Conservation (phyloP, 2,888 invertebrate species). For the Microchrysa polita region DNA sequence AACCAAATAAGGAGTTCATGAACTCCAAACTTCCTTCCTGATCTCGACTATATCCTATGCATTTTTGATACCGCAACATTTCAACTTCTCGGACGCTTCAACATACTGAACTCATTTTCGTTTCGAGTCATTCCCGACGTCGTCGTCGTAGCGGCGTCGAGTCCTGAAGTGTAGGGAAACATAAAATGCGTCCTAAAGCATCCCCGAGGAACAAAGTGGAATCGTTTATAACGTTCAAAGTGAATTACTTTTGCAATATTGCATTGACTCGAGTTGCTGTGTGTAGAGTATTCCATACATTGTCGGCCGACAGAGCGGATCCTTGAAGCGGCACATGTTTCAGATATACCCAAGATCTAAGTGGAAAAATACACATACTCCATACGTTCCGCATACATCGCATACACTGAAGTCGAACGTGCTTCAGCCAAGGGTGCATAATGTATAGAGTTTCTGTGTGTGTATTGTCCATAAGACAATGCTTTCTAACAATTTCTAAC, state of each 20-base stretch:
- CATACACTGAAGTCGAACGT: conserved; percentile 6
- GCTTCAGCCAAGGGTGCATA: conserved; percentile 38
- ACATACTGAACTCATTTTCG: conserved; percentile 33
- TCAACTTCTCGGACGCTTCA: conserved; percentile 10
- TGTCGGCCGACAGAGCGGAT: conserved; percentile 2
- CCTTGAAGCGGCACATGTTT: conserved; percentile 13
- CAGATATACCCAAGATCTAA: conserved; percentile 9
- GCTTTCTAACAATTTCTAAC: not conserved
- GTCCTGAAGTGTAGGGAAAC: too few species aligned
- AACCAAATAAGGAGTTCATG: conserved; percentile 47
- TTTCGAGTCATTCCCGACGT: conserved; percentile 7
- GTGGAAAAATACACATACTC: conserved; percentile 26
- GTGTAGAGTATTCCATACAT: conserved; percentile 9
- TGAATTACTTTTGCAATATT: conserved; percentile 49
- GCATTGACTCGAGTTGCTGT: conserved; percentile 38
- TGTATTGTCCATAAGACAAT: not conserved
- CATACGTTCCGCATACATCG: not conserved
- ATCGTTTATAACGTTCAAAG: conserved; percentile 48
- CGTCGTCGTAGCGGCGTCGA: too few species aligned
- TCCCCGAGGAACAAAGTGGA: conserved; percentile 46
- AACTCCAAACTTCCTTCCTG: conserved; percentile 25
- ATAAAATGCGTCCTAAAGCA: conserved; percentile 1
- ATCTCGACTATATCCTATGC: not conserved
- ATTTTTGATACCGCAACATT: not conserved
- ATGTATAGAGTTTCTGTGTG: conserved; percentile 12